Base-by-base conservation (phyloP, 2,797 vertebrate species). In the Molossus alvarezi region DNA sequence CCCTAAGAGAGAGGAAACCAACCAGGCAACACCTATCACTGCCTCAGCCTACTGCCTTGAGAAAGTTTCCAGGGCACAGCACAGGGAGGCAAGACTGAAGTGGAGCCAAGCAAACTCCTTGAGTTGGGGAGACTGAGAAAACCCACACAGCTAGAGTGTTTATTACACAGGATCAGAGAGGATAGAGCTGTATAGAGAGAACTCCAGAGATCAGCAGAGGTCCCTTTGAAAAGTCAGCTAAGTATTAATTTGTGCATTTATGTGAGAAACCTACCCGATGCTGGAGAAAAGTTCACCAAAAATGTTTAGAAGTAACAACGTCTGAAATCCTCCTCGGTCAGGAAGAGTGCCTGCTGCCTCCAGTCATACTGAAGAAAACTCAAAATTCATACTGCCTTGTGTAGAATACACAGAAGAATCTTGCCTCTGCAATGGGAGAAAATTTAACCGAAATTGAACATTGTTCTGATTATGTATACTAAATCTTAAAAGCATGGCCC, bases 401-500 rank as follows among this genome's bases (percentile, higher is more conserved):
- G 1, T 23, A 9, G 2, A 86, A 80, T 48, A 57, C 15, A 72
- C 48, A 80, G 27, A 88, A 85, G 20, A 89, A 33, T 90, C 27
- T 86, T 72, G 27, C 45, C 27, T 86, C 27, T 8, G 15, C 45
- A 25, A 25, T 60, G 41, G 77, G 29, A 58, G 65, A 60, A 90
- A 69, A 20, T 55, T 33, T 5, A 5, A 85, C 25, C 3, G 71
- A 79, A 53, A 71, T 9, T 41, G 64, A 85, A 20, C 18, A 45
- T 20, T 27, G 2, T 41, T 90, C 25, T 71, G 8, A 3, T 41
- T 29, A 71, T 90, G 62, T 14, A 57, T 51, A 37, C 75, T n/a
- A 91, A 27, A 71, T 72, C 15, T 69, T 85, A 90, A 94, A 94
- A 80, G 48, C 33, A 90, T 80, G 45, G 80, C 27, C 15, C 21